Evolutionary conservation across 37 sponge, comb jelly and placozoan species (phyloP).

Genomic region (Mnemiopsis leidyi): DNA sequence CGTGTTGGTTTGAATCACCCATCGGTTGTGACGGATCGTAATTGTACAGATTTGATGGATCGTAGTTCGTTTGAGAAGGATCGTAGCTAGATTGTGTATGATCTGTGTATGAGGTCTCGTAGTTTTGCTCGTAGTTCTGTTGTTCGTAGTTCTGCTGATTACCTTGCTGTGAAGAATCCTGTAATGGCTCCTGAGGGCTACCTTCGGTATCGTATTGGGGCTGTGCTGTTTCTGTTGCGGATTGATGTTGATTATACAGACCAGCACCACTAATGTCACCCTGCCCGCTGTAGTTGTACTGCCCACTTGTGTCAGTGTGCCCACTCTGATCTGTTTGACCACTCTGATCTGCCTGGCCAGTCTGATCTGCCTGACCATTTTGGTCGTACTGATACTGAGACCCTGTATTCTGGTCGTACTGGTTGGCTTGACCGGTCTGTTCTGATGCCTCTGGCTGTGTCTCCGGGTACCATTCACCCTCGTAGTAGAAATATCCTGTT

Average conservation of each 20-base stretch:
- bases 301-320: neutral
- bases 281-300: neutral
- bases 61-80: neutral
- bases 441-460: neutral
- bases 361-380: neutral
- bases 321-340: neutral
- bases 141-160: neutral
- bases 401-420: too few relatives aligned
- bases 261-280: neutral
- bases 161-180: too few relatives aligned
- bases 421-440: neutral
- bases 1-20: neutral
- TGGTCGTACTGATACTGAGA: neutral
- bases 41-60: neutral
- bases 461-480: conserved; percentile 42
- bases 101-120: neutral
- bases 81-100: neutral
- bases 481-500: conserved; percentile 15
- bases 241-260: neutral
- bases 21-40: neutral
- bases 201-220: neutral
- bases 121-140: neutral
- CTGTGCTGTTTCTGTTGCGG: neutral
- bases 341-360: neutral
- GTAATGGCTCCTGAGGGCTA: neutral